Conservation (phyloP, 2,797 vertebrate species). For the Phylloscopus collybita region DNA sequence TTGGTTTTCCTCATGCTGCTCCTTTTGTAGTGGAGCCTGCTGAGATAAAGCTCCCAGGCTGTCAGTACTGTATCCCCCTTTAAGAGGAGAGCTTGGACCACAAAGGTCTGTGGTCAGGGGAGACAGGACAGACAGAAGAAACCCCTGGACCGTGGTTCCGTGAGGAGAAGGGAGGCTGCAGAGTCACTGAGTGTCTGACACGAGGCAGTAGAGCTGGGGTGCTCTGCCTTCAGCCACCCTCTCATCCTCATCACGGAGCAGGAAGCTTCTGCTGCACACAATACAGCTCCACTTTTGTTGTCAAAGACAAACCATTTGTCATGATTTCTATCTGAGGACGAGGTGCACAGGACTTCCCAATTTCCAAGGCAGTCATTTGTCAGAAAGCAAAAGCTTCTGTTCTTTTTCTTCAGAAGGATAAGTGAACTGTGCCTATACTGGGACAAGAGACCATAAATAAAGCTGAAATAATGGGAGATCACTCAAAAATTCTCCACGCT, state of each 20-base stretch:
- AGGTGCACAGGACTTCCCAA: background rate
- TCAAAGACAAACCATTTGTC: background rate
- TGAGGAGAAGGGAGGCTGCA: background rate
- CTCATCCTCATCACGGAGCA: background rate
- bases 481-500: constrained; percentile 58
- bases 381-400: constrained; percentile 22
- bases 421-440: background rate
- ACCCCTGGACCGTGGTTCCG: rapidly evolving
- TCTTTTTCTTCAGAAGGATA: constrained; percentile 51
- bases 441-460: constrained; percentile 37
- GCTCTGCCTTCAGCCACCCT: background rate
- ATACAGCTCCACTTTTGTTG: background rate
- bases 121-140: background rate
- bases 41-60: background rate
- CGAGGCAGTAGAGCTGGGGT: rapidly evolving
- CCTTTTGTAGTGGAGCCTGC: background rate
- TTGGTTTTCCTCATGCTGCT: background rate
- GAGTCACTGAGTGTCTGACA: background rate
- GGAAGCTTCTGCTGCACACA: background rate
- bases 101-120: background rate
- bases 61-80: background rate
- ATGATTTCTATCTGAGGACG: background rate
- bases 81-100: background rate
- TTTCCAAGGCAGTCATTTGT: background rate
- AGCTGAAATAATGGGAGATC: constrained; percentile 63